These are phyloP conservation scores for Engraulis encrasicolus DNA, from an alignment of 2,113 vertebrate genomes.

Conservation along the genomic window DNA sequence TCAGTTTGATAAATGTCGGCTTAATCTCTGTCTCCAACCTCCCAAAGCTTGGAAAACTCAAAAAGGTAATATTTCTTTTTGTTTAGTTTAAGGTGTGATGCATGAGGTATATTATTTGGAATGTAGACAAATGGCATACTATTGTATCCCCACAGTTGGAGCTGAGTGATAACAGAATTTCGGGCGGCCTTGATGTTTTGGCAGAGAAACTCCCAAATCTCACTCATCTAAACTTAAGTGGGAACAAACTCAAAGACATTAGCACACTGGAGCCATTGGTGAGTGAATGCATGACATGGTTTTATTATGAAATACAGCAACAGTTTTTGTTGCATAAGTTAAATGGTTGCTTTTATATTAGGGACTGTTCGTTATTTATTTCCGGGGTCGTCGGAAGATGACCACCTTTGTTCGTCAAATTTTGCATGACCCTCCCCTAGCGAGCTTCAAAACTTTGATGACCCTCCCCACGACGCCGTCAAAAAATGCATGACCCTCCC, in stretches of 20 bases:
- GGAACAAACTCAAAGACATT: slow-evolving; percentile 94
- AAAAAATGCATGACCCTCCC: too few relatives aligned
- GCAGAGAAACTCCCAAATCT: slow-evolving; percentile 91
- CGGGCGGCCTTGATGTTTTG: slow-evolving; percentile 88
- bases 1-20: slow-evolving; percentile 92
- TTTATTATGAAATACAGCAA: too few relatives aligned
- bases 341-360: too few relatives aligned
- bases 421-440: too few relatives aligned
- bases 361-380: too few relatives aligned
- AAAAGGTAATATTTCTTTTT: slow-evolving; percentile 82
- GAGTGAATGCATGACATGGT: slow-evolving; percentile 51
- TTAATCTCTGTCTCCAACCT: slow-evolving; percentile 88
- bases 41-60: slow-evolving; percentile 90
- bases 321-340: too few relatives aligned
- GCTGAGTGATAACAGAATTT: slow-evolving; percentile 94
- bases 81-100: background rate
- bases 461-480: too few relatives aligned
- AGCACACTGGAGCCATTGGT: slow-evolving; percentile 93
- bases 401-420: too few relatives aligned
- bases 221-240: slow-evolving; percentile 90
- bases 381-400: too few relatives aligned
- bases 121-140: background rate
- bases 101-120: background rate
- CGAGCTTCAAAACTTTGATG: too few relatives aligned
- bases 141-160: slow-evolving; percentile 79